phyloP scores from a whole-genome alignment of 2,888 invertebrate genomes.

The Anodontia alba region DNA sequence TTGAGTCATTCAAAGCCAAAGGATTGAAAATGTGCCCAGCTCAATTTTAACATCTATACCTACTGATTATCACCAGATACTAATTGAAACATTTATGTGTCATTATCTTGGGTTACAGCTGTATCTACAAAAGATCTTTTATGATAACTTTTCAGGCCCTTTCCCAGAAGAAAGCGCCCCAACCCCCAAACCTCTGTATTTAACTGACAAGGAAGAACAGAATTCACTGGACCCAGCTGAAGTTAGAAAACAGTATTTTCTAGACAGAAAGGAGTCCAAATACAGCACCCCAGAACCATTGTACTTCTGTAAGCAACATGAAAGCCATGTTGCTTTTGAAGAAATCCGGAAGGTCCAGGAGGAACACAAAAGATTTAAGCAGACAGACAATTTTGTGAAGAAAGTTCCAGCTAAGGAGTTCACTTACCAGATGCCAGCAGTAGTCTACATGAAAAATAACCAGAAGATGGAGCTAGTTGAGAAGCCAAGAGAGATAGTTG shows the following conservation, averaged over 20 bases:
- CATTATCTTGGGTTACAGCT: too few species aligned
- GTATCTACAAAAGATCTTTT: constrained; percentile 26
- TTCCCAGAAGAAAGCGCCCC: not conserved
- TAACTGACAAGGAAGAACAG: constrained; percentile 15
- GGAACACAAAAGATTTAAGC: not conserved
- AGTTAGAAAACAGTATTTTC: not conserved
- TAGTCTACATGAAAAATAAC: constrained; percentile 61
- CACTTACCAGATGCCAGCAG: constrained; percentile 54
- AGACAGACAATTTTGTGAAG: not conserved
- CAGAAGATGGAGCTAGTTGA: constrained; percentile 58
- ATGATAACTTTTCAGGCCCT: constrained; percentile 34
- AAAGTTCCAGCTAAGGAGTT: constrained; percentile 41
- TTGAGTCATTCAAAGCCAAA: not conserved
- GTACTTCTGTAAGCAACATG: not conserved
- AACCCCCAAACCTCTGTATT: constrained; percentile 11
- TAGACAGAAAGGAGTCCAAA: not conserved
- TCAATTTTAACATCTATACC: too few species aligned
- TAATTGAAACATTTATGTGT: too few species aligned
- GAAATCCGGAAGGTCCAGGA: not conserved
- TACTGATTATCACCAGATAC: too few species aligned
- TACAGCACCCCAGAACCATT: constrained; percentile 13
- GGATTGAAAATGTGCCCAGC: too few species aligned
- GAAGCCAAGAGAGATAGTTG: constrained; percentile 42
- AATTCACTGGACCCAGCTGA: constrained; percentile 15
- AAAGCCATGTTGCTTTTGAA: constrained; percentile 21